phyloP scores from a whole-genome alignment of 2,797 vertebrate species.

The Phylloscopus collybita region DNA sequence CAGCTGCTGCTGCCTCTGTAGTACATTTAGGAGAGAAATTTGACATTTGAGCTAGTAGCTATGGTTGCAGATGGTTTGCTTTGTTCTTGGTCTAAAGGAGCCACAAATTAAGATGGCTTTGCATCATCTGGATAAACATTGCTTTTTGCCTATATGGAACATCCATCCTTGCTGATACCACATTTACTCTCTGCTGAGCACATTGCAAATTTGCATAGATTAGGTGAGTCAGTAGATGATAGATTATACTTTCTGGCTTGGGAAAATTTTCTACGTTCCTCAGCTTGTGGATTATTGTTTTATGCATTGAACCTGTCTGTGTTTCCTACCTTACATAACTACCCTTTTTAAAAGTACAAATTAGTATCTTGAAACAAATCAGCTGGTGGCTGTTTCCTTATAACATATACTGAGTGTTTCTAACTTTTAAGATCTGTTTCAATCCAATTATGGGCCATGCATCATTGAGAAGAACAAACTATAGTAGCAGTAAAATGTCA shows the following conservation, averaged over 20 bases:
- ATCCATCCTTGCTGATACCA: neutral
- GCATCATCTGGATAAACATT: neutral
- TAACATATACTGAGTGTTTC: neutral
- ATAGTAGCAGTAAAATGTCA: neutral
- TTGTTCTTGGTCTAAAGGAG: constrained; percentile 38
- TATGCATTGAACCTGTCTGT: neutral
- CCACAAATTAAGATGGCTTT: constrained; percentile 12
- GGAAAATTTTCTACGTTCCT: neutral
- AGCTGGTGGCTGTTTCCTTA: neutral
- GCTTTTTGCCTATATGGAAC: neutral
- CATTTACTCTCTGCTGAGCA: neutral
- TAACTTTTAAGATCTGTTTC: neutral
- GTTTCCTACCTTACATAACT: neutral
- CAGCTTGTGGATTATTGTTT: neutral
- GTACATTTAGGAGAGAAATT: constrained; percentile 21
- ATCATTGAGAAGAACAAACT: neutral
- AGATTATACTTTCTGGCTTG: neutral
- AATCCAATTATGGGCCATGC: neutral
- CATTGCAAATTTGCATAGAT: neutral
- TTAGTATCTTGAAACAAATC: neutral
- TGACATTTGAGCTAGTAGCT: constrained; percentile 37
- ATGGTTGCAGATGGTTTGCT: neutral
- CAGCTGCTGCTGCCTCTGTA: neutral
- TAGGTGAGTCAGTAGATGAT: neutral
- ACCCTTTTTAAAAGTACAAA: neutral